These are phyloP conservation scores for Schrankia costaestrigalis DNA, from an alignment of 2,888 invertebrate genomes.

Conservation along the genomic window DNA sequence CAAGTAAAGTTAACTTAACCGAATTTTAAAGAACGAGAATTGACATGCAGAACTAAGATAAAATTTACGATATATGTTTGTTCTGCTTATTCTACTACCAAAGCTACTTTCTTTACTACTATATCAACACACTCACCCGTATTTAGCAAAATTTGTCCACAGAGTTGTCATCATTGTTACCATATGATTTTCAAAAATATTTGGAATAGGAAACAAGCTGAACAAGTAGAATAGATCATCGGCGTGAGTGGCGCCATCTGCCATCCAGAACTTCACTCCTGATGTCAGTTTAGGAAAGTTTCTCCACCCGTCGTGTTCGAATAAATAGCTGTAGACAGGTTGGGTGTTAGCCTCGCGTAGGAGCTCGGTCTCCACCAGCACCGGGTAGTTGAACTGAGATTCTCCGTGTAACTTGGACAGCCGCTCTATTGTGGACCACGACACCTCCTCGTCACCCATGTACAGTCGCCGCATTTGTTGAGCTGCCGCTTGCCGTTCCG, in stretches of 20 bases:
- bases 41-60: background rate
- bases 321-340: conserved; percentile 31
- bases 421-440: conserved; percentile 37
- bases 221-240: conserved; percentile 36
- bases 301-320: conserved; percentile 30
- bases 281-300: conserved; percentile 24
- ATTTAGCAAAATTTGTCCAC: conserved; percentile 33
- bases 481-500: conserved; percentile 8
- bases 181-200: conserved; percentile 19
- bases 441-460: conserved; percentile 43
- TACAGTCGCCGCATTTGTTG: conserved; percentile 44
- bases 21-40: too few species aligned
- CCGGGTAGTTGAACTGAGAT: conserved; percentile 24
- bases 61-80: background rate
- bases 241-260: conserved; percentile 32
- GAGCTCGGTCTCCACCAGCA: conserved; percentile 25
- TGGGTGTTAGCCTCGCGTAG: conserved; percentile 12
- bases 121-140: conserved; percentile 18
- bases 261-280: conserved; percentile 6
- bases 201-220: conserved; percentile 12
- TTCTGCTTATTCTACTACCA: background rate
- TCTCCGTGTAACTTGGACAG: conserved; percentile 35
- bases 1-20: too few species aligned
- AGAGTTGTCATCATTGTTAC: conserved; percentile 24
- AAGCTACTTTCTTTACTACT: too few species aligned